Conservation (phyloP, 2,113 vertebrate genomes). For the Dascyllus trimaculatus region DNA sequence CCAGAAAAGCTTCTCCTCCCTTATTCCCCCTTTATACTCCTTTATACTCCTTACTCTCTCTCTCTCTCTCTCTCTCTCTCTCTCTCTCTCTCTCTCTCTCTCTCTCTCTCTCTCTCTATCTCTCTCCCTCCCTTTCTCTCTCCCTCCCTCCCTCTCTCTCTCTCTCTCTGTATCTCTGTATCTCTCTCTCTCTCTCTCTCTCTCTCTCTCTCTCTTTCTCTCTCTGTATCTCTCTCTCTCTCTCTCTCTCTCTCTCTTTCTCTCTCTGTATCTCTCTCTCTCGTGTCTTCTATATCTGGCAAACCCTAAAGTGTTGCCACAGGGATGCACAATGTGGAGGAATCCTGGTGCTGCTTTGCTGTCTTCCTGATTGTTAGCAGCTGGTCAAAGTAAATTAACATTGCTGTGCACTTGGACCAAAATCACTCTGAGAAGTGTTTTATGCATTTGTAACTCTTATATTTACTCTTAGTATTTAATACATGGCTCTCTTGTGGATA, state of each 20-base stretch:
- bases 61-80: conserved; percentile 17
- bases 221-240: conserved; percentile 15
- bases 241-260: conserved; percentile 8
- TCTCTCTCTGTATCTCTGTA: too few relatives aligned
- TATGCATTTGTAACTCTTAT: conserved; percentile 26
- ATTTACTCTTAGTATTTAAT: conserved; percentile 41
- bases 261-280: conserved; percentile 29
- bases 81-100: conserved; percentile 17
- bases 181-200: too few relatives aligned
- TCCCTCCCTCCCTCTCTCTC: conserved; percentile 24
- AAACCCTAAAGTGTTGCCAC: conserved; percentile 71
- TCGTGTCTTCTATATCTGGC: conserved; percentile 68
- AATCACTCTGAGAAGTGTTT: conserved; percentile 55
- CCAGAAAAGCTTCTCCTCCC: conserved; percentile 57
- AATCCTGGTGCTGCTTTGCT: conserved; percentile 69
- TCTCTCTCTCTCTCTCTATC: conserved; percentile 1
- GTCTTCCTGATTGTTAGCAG: conserved; percentile 75
- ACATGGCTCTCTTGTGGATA: conserved; percentile 60
- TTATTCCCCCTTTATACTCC: conserved; percentile 28
- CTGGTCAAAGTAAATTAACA: conserved; percentile 73
- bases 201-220: conserved; percentile 18
- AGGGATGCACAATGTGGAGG: conserved; percentile 67
- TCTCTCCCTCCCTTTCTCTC: conserved; percentile 13
- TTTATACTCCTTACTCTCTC: not conserved
- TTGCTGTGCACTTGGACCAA: conserved; percentile 62